These are phyloP conservation scores for Neuroterus valhalla DNA, from an alignment of 1,140 invertebrate genomes.

Conservation along the genomic window DNA sequence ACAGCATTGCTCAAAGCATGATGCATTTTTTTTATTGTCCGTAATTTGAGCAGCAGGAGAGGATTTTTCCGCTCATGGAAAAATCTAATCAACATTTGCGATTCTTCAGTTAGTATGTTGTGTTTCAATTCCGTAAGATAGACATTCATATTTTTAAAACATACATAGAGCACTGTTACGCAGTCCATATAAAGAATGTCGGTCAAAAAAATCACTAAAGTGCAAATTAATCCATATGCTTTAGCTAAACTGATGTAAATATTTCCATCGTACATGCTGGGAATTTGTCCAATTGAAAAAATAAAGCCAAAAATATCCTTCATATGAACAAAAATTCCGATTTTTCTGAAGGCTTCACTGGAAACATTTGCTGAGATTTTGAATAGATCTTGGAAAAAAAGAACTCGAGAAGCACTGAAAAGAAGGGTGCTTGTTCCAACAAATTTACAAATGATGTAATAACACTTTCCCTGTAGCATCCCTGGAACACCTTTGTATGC, in stretches of 20 bases:
- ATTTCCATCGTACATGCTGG: conserved; percentile 35
- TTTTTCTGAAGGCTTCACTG: conserved; percentile 23
- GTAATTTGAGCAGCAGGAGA: conserved; percentile 39
- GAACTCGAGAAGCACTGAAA: conserved; percentile 35
- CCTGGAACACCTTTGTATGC: conserved; percentile 42
- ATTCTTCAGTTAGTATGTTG: conserved; percentile 35
- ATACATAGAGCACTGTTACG: conserved; percentile 39
- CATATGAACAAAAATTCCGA: conserved; percentile 38
- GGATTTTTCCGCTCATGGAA: conserved; percentile 47
- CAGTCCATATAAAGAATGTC: conserved; percentile 45
- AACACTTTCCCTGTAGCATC: conserved; percentile 43
- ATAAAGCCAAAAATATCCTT: conserved; percentile 39
- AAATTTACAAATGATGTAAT: conserved; percentile 37
- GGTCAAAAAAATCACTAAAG: conserved; percentile 33
- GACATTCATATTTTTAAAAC: conserved; percentile 44
- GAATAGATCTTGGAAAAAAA: conserved; percentile 37
- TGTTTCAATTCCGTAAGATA: conserved; percentile 41
- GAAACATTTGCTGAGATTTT: conserved; percentile 44
- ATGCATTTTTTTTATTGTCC: conserved; percentile 42
- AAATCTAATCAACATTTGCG: conserved; percentile 41
- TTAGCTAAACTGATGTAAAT: conserved; percentile 18
- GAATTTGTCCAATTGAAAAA: conserved; percentile 38
- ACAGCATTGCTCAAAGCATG: conserved; percentile 39
- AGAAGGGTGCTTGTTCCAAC: conserved; percentile 33
- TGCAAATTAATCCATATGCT: conserved; percentile 16